A percentile compares a stretch with the other conserved stretches of the same genome.
Conservation (phyloP, 92 coral and sea anemone species). For the Isaurus tuberculatus region DNA sequence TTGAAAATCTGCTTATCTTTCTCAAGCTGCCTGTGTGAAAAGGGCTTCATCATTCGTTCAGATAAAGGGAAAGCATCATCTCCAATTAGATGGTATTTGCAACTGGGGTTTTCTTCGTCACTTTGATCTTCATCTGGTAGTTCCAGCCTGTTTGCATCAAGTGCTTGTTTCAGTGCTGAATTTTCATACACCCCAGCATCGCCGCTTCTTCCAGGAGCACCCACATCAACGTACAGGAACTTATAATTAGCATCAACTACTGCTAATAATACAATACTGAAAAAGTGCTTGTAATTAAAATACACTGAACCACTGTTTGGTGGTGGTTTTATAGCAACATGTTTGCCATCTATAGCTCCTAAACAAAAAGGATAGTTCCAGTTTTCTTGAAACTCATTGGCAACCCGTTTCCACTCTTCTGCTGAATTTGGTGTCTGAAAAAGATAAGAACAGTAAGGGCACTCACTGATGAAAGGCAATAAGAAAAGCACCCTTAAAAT, state of each 20-base stretch:
- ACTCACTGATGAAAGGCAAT: conserved; percentile 14
- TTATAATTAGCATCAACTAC: conserved; percentile 66
- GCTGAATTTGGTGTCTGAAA: conserved; percentile 53
- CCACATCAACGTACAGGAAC: conserved; percentile 67
- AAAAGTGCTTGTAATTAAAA: conserved; percentile 65
- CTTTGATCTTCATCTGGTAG: conserved; percentile 13
- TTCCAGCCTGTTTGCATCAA: conserved; percentile 35
- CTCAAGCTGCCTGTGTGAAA: conserved; percentile 41
- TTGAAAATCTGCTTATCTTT: conserved; percentile 42
- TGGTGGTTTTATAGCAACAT: conserved; percentile 64
- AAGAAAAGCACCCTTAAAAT: conserved; percentile 18
- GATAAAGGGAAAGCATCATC: conserved; percentile 50
- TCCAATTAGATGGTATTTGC: conserved; percentile 29
- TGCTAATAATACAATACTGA: conserved; percentile 58
- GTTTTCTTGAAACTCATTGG: conserved; percentile 43
- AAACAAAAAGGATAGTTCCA: conserved; percentile 65
- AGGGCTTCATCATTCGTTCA: conserved; percentile 45
- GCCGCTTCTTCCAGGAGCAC: conserved; percentile 75
- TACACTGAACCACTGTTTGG: conserved; percentile 64
- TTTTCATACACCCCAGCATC: conserved; percentile 70
- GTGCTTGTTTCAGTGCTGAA: conserved; percentile 55
- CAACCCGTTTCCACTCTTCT: conserved; percentile 55
- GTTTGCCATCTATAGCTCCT: conserved; percentile 71
- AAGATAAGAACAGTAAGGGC: not conserved
- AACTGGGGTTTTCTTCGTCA: conserved; percentile 13